These are phyloP conservation scores for Lepetodrilus schrolli DNA, from an alignment of 2,888 invertebrate genomes.

Conservation along the genomic window DNA sequence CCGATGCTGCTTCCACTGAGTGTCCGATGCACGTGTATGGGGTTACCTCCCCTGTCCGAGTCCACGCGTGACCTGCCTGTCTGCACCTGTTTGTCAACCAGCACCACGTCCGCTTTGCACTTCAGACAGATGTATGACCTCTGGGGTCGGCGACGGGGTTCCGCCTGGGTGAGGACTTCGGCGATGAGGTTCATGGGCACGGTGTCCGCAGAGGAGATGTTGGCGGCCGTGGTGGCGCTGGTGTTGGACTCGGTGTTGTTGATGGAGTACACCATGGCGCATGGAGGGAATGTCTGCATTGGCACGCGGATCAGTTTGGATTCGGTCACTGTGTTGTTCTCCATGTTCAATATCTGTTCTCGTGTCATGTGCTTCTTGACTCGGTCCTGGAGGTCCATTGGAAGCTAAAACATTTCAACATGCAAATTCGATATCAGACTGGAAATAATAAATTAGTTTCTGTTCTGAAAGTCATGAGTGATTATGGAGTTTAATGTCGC, in stretches of 20 bases:
- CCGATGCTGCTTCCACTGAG: slow-evolving; percentile 26
- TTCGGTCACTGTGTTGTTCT: slow-evolving; percentile 55
- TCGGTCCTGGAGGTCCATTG: slow-evolving; percentile 91
- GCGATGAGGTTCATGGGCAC: slow-evolving; percentile 72
- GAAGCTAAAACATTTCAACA: slow-evolving; percentile 86
- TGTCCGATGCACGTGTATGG: slow-evolving; percentile 25
- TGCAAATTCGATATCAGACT: too few relatives aligned
- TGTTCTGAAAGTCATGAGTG: too few relatives aligned
- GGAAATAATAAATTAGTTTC: too few relatives aligned
- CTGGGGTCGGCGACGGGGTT: slow-evolving; percentile 53
- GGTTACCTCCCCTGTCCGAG: not conserved
- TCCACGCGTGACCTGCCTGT: slow-evolving; percentile 47
- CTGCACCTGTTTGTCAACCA: slow-evolving; percentile 66
- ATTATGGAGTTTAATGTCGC: too few relatives aligned
- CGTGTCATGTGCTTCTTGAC: slow-evolving; percentile 78
- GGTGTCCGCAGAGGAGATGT: slow-evolving; percentile 42
- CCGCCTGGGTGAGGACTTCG: slow-evolving; percentile 67
- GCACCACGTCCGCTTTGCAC: slow-evolving; percentile 64
- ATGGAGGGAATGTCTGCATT: slow-evolving; percentile 87
- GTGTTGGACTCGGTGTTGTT: slow-evolving; percentile 51
- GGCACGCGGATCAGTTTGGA: slow-evolving; percentile 82
- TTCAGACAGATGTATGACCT: slow-evolving; percentile 66
- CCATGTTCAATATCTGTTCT: slow-evolving; percentile 66
- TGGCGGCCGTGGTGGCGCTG: slow-evolving; percentile 47
- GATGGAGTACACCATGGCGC: slow-evolving; percentile 84